These are phyloP conservation scores for Siniperca knerii DNA, from an alignment of 2,113 vertebrate genomes.

Conservation along the genomic window DNA sequence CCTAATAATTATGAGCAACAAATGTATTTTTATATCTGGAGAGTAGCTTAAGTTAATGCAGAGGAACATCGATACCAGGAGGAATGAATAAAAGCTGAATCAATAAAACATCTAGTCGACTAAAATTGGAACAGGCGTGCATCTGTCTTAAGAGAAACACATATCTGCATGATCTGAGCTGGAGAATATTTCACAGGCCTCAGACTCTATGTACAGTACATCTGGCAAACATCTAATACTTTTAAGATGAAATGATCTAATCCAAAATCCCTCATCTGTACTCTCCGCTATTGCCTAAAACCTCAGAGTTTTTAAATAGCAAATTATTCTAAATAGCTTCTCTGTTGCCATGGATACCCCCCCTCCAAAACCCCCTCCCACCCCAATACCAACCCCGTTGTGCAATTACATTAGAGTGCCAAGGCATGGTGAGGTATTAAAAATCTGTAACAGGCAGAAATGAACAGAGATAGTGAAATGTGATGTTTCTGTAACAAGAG, in stretches of 20 bases:
- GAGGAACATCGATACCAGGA: conserved; percentile 66
- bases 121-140: conserved; percentile 77
- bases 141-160: conserved; percentile 66
- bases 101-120: conserved; percentile 78
- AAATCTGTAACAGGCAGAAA: conserved; percentile 73
- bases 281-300: conserved; percentile 65
- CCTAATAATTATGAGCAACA: conserved; percentile 53
- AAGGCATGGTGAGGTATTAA: conserved; percentile 78
- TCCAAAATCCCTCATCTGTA: conserved; percentile 54
- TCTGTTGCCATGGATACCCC: conserved; percentile 82
- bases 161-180: conserved; percentile 71
- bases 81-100: conserved; percentile 77
- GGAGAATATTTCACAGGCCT: conserved; percentile 63
- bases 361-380: conserved; percentile 15
- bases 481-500: conserved; percentile 81
- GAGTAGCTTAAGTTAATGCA: conserved; percentile 60
- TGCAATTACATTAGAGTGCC: conserved; percentile 80
- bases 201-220: conserved; percentile 50
- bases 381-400: conserved; percentile 72
- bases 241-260: conserved; percentile 72
- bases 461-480: conserved; percentile 69
- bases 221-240: conserved; percentile 70
- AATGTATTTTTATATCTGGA: conserved; percentile 64
- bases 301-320: conserved; percentile 81
- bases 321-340: conserved; percentile 82